Conservation (phyloP, 2,113 vertebrate genomes). For the Lepisosteus osseus region DNA sequence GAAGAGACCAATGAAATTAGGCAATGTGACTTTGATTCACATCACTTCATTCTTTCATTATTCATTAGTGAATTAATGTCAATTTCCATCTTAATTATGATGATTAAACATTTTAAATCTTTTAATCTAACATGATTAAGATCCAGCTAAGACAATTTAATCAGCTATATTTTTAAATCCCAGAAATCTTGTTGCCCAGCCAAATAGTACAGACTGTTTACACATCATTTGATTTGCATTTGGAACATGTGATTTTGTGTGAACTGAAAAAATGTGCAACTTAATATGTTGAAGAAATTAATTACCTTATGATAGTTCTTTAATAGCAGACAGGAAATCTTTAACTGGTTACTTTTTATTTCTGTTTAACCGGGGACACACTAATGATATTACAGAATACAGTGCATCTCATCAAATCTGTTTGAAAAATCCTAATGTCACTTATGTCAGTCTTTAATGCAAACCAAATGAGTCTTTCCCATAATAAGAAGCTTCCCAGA, state of each 20-base stretch:
- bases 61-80: no score
- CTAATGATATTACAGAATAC: constrained; percentile 93
- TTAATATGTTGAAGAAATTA: constrained; percentile 55
- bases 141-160: no score
- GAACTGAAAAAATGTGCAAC: constrained; percentile 5
- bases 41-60: no score
- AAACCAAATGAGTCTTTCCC: constrained; percentile 93
- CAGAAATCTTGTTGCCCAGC: no score
- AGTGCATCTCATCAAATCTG: constrained; percentile 95
- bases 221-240: neutral
- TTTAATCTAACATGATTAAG: no score
- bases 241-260: neutral
- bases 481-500: constrained; percentile 98
- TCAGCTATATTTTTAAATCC: no score
- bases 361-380: constrained; percentile 50
- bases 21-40: no score
- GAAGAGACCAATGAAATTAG: no score
- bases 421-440: constrained; percentile 97
- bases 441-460: constrained; percentile 97
- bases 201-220: no score
- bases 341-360: constrained; percentile 65
- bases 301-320: constrained; percentile 64
- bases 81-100: no score
- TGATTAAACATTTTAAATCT: no score
- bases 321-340: constrained; percentile 73